phyloP scores from a whole-genome alignment of 2,888 invertebrate genomes.

The Rhagophthalmus giganteus region DNA sequence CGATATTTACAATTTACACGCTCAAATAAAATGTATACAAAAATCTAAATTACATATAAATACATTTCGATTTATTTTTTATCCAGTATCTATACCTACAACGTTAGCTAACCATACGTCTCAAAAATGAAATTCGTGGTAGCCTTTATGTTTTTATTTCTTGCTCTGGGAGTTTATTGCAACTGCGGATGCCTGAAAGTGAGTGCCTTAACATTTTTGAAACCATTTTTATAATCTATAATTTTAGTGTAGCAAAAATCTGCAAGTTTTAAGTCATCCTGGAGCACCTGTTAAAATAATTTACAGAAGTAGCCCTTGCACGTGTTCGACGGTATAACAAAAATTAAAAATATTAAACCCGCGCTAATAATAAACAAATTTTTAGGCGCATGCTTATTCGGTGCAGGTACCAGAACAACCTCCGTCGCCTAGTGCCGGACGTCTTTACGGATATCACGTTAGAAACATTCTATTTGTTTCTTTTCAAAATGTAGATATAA shows the following conservation, averaged over 20 bases:
- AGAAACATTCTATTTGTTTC: too few relatives aligned
- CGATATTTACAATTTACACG: too few relatives aligned
- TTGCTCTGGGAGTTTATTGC: slow-evolving; percentile 37
- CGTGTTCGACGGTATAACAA: slow-evolving; percentile 33
- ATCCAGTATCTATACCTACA: too few relatives aligned
- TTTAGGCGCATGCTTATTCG: slow-evolving; percentile 28
- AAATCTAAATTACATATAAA: too few relatives aligned
- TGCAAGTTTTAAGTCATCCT: slow-evolving; percentile 44
- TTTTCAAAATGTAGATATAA: too few relatives aligned
- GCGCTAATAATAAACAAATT: not conserved
- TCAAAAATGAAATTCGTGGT: slow-evolving; percentile 36
- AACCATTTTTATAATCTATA: slow-evolving; percentile 7
- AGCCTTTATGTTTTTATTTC: slow-evolving; percentile 31
- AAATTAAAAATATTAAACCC: not conserved
- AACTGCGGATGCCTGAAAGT: slow-evolving; percentile 52
- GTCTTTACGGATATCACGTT: slow-evolving; percentile 29
- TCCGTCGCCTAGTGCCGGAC: not conserved
- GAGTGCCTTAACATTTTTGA: slow-evolving; percentile 33
- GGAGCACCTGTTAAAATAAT: slow-evolving; percentile 44
- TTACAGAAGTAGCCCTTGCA: slow-evolving; percentile 38
- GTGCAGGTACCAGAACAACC: slow-evolving; percentile 27
- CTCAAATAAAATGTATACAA: too few relatives aligned
- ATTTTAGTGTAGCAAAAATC: slow-evolving; percentile 49
- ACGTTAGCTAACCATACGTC: too few relatives aligned
- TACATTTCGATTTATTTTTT: too few relatives aligned